A percentile compares a stretch with the other conserved stretches of the same genome.
Evolutionary conservation across 2,113 vertebrate species (phyloP).

Genomic region (Serinus canaria): DNA sequence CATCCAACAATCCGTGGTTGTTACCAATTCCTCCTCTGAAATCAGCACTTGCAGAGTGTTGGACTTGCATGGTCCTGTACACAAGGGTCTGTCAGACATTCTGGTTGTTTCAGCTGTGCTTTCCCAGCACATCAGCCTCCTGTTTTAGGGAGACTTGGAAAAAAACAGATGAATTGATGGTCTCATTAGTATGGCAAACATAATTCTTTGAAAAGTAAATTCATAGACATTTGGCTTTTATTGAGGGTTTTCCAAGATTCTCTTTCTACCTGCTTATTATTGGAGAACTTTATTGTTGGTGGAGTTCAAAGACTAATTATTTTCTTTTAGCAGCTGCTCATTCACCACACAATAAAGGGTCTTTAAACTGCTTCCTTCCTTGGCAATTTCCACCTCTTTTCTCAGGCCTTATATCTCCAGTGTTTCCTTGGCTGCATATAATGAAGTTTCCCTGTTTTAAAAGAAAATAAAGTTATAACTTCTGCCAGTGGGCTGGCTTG

Average conservation of each 20-base stretch:
- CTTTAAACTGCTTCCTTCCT: conserved; percentile 46
- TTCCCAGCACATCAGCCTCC: conserved; percentile 11
- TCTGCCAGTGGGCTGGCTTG: conserved; percentile 20
- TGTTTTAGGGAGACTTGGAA: background rate
- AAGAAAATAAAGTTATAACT: conserved; percentile 19
- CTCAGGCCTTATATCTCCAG: conserved; percentile 7
- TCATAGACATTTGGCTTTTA: background rate
- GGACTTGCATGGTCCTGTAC: background rate
- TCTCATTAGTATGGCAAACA: conserved; percentile 9
- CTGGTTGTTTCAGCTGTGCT: background rate
- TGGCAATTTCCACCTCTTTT: conserved; percentile 21
- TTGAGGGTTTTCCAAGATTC: conserved; percentile 11
- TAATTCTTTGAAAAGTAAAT: background rate
- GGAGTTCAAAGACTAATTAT: conserved; percentile 30
- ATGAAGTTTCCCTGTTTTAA: background rate
- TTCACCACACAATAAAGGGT: conserved; percentile 14
- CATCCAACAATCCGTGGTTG: background rate
- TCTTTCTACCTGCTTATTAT: conserved; percentile 38
- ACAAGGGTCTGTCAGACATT: background rate
- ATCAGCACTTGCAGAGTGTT: background rate
- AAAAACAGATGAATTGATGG: background rate
- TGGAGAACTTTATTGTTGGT: background rate
- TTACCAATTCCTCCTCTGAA: background rate
- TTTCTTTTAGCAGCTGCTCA: conserved; percentile 33
- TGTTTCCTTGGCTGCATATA: conserved; percentile 32